Evolutionary conservation across 2,113 vertebrate species (phyloP).

Genomic region (Tympanuchus pallidicinctus): DNA sequence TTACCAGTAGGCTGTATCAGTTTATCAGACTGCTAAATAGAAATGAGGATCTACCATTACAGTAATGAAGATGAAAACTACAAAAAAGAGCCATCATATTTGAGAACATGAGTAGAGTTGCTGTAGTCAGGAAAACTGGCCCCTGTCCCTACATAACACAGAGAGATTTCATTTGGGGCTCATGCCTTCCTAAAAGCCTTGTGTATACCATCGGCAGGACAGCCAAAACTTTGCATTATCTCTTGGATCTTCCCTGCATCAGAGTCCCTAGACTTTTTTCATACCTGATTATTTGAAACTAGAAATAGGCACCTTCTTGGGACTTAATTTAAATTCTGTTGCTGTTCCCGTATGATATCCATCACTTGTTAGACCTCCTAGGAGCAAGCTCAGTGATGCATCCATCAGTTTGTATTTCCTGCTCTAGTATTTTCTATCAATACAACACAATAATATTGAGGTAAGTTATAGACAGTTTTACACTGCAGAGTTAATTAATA

Average conservation of each 20-base stretch:
- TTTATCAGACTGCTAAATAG: background rate
- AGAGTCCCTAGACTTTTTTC: background rate
- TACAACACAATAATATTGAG: background rate
- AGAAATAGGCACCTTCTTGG: rapidly evolving
- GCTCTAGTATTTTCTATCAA: background rate
- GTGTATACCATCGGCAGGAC: background rate
- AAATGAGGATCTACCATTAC: background rate
- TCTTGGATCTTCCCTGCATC: background rate
- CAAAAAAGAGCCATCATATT: background rate
- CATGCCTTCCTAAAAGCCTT: background rate
- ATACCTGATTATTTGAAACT: background rate
- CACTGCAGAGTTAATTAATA: conserved; percentile 19
- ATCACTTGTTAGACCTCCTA: background rate
- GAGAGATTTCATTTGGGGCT: background rate
- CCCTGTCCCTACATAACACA: background rate
- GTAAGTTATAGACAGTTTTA: conserved; percentile 14
- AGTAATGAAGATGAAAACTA: background rate
- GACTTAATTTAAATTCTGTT: background rate
- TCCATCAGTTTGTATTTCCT: background rate
- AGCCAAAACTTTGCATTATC: background rate
- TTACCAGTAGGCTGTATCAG: background rate
- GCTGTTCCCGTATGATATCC: background rate
- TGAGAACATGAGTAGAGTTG: background rate
- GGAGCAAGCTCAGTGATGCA: background rate
- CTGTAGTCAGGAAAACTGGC: background rate